These are phyloP conservation scores for Clunio marinus DNA, from an alignment of 2,888 invertebrate genomes.

Conservation along the genomic window DNA sequence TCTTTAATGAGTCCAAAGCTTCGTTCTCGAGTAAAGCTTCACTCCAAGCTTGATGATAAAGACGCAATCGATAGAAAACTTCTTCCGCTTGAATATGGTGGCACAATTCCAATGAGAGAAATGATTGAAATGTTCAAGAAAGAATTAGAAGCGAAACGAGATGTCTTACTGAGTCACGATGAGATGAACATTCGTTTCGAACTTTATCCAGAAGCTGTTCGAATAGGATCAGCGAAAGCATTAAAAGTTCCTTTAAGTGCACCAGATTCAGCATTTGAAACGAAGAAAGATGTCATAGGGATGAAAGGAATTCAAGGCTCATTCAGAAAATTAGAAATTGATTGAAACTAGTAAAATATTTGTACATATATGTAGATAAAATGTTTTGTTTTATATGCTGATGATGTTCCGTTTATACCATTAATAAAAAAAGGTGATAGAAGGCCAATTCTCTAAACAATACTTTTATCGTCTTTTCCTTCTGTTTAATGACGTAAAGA, in stretches of 20 bases:
- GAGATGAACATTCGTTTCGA: constrained; percentile 65
- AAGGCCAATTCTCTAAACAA: too few species aligned
- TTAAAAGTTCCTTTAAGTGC: constrained; percentile 53
- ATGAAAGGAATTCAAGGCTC: constrained; percentile 60
- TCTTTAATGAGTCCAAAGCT: constrained; percentile 73
- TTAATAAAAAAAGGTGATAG: too few species aligned
- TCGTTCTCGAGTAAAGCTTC: constrained; percentile 63
- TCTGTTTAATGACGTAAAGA: too few species aligned
- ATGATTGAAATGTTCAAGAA: constrained; percentile 71
- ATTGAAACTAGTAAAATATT: too few species aligned
- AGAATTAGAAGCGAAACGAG: constrained; percentile 54
- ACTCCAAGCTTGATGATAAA: constrained; percentile 58
- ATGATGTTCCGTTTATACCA: too few species aligned
- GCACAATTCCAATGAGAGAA: constrained; percentile 72
- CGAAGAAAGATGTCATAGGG: constrained; percentile 59
- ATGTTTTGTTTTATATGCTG: too few species aligned
- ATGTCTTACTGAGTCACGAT: constrained; percentile 50
- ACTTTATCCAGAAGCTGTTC: constrained; percentile 65
- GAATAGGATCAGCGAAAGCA: constrained; percentile 71
- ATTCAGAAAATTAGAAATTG: constrained; percentile 73
- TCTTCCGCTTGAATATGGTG: constrained; percentile 78
- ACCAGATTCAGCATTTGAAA: constrained; percentile 56
- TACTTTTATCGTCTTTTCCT: too few species aligned
- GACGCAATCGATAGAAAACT: constrained; percentile 59
- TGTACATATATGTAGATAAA: too few species aligned